Evolutionary conservation across 2,113 vertebrate genomes (phyloP).

Genomic region (Saguinus imperator): DNA sequence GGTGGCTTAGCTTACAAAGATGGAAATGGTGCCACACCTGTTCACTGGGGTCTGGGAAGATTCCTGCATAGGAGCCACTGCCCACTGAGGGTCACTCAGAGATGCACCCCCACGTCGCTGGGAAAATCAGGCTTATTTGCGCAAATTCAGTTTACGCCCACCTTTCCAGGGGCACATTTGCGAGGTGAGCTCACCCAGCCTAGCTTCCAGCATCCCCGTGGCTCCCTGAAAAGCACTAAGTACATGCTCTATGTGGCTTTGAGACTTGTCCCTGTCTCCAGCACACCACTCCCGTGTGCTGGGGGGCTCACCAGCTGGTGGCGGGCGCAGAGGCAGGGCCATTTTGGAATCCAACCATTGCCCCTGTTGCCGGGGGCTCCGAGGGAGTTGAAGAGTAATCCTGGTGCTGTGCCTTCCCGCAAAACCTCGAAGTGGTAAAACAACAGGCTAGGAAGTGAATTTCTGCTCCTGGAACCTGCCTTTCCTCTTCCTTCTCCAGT

Average conservation of each 20-base stretch:
- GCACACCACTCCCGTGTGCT: background rate
- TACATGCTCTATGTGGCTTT: no score
- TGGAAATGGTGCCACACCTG: rapidly evolving
- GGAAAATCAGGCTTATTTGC: background rate
- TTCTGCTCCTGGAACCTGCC: background rate
- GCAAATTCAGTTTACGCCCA: background rate
- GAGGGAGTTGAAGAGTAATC: background rate
- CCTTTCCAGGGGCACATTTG: background rate
- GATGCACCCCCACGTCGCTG: background rate
- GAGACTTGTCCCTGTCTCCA: background rate
- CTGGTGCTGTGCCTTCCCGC: background rate
- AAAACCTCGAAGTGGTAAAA: background rate
- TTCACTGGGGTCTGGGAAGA: background rate
- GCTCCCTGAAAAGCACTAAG: background rate
- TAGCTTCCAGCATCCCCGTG: background rate
- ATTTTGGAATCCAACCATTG: background rate
- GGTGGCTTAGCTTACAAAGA: background rate
- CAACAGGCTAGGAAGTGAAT: background rate
- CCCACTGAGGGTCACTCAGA: background rate
- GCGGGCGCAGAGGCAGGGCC: rapidly evolving
- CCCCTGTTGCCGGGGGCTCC: no score
- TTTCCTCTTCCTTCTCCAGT: background rate
- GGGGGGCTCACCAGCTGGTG: rapidly evolving
- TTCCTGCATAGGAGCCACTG: background rate
- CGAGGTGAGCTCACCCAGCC: background rate